Conservation (phyloP, 2,113 vertebrate species). For the Neotoma lepida region DNA sequence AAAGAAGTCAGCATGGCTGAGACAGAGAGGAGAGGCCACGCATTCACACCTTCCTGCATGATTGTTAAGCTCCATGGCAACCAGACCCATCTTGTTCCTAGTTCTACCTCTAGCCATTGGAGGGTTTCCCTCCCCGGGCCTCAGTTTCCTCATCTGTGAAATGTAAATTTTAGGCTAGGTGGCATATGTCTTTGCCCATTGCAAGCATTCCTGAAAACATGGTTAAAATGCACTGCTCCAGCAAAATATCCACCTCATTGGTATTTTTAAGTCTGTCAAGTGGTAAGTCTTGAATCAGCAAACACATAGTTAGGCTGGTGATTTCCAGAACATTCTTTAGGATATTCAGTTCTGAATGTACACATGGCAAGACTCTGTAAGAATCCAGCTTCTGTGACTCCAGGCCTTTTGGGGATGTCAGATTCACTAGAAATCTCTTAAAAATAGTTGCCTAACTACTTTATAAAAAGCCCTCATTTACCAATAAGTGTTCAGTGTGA, state of each 20-base stretch:
- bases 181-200: background rate
- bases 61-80: background rate
- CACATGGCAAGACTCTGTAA: background rate
- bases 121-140: background rate
- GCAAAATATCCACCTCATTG: slow-evolving; percentile 1
- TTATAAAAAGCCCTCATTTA: slow-evolving; percentile 12
- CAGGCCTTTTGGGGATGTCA: slow-evolving; percentile 47
- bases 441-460: background rate
- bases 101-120: background rate
- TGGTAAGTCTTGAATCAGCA: slow-evolving; percentile 46
- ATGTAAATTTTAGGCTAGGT: background rate
- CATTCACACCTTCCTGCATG: fast-evolving
- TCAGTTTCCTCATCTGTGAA: background rate
- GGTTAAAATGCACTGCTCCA: background rate
- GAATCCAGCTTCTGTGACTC: background rate
- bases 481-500: background rate
- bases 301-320: background rate
- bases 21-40: background rate
- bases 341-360: background rate
- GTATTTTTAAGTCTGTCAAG: slow-evolving; percentile 4
- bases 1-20: background rate
- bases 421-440: background rate
- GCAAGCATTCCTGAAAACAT: background rate
- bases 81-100: background rate
- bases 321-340: background rate